These are phyloP conservation scores for Procambarus virginalis DNA, from an alignment of 1,140 invertebrate genomes.

Conservation along the genomic window DNA sequence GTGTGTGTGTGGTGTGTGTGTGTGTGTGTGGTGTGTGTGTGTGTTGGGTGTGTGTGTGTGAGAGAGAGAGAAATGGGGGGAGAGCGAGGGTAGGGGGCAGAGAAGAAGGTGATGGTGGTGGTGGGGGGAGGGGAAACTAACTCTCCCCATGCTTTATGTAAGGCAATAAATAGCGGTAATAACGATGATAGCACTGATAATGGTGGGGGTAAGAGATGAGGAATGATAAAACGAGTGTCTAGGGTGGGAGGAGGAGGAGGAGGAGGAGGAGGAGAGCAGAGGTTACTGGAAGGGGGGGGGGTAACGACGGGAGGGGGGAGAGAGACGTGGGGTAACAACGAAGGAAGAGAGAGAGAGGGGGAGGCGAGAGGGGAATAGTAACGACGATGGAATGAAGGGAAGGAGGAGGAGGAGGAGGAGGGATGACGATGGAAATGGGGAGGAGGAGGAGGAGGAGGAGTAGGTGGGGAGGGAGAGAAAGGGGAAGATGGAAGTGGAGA, in stretches of 20 bases:
- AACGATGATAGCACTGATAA: neutral
- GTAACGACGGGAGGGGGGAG: too few relatives aligned
- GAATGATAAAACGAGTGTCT: slow-evolving; percentile 3
- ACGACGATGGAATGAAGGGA: too few relatives aligned
- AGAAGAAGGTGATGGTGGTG: too few relatives aligned
- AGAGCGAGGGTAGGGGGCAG: too few relatives aligned
- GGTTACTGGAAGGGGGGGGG: too few relatives aligned
- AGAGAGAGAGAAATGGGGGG: neutral
- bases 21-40: too few relatives aligned
- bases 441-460: neutral
- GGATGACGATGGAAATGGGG: neutral
- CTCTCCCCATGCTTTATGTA: neutral
- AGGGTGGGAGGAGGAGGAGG: neutral
- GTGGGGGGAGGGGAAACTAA: neutral
- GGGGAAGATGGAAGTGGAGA: neutral
- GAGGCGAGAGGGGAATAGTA: too few relatives aligned
- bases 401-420: neutral
- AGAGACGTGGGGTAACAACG: too few relatives aligned
- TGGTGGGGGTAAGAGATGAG: neutral
- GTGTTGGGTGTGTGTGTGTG: too few relatives aligned
- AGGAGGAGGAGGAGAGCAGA: neutral
- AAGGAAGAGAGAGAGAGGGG: too few relatives aligned
- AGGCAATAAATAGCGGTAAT: neutral
- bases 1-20: too few relatives aligned
- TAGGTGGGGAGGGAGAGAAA: neutral